Evolutionary conservation across 2,113 vertebrate genomes (phyloP).

Genomic region (Ptilorrhoa leucosticta): DNA sequence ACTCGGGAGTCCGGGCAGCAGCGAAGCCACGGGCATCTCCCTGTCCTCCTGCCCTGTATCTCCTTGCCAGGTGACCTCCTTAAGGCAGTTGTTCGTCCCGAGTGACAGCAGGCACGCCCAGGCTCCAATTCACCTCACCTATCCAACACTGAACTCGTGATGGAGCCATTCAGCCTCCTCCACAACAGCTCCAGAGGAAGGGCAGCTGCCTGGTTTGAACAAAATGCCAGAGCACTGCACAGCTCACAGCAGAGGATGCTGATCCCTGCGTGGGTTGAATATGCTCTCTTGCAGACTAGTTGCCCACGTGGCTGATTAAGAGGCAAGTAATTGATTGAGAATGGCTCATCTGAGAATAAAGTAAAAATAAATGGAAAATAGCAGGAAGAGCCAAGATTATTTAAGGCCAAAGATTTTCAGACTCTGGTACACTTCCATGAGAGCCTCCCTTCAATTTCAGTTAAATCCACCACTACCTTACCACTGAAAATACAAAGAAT

Average conservation of each 20-base stretch:
- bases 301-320: not conserved
- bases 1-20: not conserved
- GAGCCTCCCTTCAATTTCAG: not conserved
- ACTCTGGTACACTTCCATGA: not conserved
- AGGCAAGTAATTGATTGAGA: not conserved
- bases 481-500: not conserved
- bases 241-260: not conserved
- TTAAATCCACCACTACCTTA: not conserved
- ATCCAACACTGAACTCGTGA: not conserved
- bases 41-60: not conserved
- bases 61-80: not conserved
- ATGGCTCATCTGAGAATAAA: not conserved
- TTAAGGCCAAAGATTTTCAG: not conserved
- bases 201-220: not conserved
- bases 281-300: fast-evolving
- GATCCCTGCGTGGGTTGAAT: fast-evolving
- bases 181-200: not conserved
- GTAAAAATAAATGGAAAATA: not conserved
- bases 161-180: not conserved
- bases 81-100: not conserved
- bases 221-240: not conserved
- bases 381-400: not conserved
- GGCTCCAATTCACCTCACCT: not conserved
- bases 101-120: not conserved
- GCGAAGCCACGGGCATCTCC: not conserved